phyloP scores from a whole-genome alignment of 2,888 invertebrate genomes.

The Parapristionchus giblindavisi region DNA sequence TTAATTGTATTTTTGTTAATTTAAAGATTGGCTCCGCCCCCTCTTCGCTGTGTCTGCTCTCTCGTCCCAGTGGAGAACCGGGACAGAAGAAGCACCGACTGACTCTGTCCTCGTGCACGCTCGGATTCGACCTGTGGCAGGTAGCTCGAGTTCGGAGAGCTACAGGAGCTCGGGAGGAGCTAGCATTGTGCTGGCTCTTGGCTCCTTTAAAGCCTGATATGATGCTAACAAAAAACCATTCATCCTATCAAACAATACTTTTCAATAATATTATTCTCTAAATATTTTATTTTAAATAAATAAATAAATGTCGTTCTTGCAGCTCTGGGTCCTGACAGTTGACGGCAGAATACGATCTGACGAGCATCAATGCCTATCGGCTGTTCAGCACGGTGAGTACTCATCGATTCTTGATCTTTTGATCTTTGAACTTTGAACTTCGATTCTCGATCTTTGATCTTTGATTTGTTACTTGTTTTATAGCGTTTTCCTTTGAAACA shows the following conservation, averaged over 20 bases:
- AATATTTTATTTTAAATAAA: too few relatives aligned
- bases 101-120: slow-evolving; percentile 59
- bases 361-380: slow-evolving; percentile 66
- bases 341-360: slow-evolving; percentile 64
- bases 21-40: not conserved
- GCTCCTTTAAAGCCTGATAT: too few relatives aligned
- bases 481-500: not conserved
- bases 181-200: not conserved
- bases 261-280: too few relatives aligned
- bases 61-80: slow-evolving; percentile 58
- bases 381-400: not conserved
- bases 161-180: not conserved
- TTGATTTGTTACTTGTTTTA: not conserved
- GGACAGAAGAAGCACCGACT: slow-evolving; percentile 62
- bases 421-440: not conserved
- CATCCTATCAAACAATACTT: not conserved
- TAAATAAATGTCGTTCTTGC: slow-evolving; percentile 40
- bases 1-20: not conserved
- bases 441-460: not conserved
- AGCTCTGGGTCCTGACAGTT: slow-evolving; percentile 66
- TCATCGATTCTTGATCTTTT: slow-evolving; percentile 1
- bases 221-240: not conserved
- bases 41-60: slow-evolving; percentile 54
- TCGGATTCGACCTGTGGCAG: slow-evolving; percentile 70
- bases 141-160: slow-evolving; percentile 43